Evolutionary conservation across 2,797 vertebrate species (phyloP), one percentile per base, ranked within the genome.

Genomic region (Malacoctenus gilli): DNA sequence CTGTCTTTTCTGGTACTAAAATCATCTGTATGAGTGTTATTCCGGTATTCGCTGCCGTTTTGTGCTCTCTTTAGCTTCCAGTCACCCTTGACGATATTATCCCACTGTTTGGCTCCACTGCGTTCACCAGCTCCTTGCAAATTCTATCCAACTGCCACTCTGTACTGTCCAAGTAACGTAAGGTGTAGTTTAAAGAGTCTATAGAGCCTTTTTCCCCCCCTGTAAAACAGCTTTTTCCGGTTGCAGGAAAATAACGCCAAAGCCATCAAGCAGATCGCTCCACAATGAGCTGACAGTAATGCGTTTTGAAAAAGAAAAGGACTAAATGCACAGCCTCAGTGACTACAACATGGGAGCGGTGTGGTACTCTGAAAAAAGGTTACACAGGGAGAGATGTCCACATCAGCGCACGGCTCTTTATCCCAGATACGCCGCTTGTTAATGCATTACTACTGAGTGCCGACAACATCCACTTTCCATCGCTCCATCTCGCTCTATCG

Each of bases 331-430:
- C 10, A 30, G 32, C 34, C 31, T 18, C 13, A 5, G 5, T 22
- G 8, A 64, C 21, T 21, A 19, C 11, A 30, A 18, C 42, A 37
- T 8, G 11, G 36, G 44, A 22, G 47, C 23, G 20, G 15, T 59
- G 44, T 31, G 32, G 52, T 19, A 40, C 20, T 28, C 12, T 31
- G 31, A 43, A 70, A 43, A 70, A 59, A 58, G 57, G 52, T 74
- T 63, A 64, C 37, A 14, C 32, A 10, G 31, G 66, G 41, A 60
- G 30, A 66, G 41, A 62, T 50, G 47, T 44, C 39, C 41, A 43
- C 41, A 22, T 64, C 20, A 68, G 62, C 51, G 32, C 23, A 21
- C 18, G 52, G 70, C 60, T 72, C 58, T 78, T 78, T 77, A 59
- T 79, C 57, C 50, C 15, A 34, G 61, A 22, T 1, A 32, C 18